Base-by-base conservation (phyloP, 2,888 invertebrate species). In the Clistopyga incitator region DNA sequence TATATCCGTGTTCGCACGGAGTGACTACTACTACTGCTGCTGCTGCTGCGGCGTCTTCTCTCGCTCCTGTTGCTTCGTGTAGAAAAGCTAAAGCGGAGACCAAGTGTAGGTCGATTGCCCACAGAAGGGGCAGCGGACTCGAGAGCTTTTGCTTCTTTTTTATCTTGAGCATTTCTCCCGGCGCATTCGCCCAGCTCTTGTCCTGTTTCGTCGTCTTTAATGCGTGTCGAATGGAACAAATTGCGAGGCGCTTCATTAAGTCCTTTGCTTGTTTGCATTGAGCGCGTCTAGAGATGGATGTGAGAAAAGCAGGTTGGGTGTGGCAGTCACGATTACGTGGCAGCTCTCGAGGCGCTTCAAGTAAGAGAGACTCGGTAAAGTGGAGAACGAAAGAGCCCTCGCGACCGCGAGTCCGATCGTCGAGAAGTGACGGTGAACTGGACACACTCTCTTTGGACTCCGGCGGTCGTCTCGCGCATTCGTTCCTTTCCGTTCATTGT, bases 211-310 rank as follows among this genome's bases (percentile, higher is more conserved):
- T 78, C 23, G 61, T 71, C 78, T 71, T 78, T 78, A 78, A 78
- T 78, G 78, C 78, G 78, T 78, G 78, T 78, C 70, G 61, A 78
- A 78, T 78, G 78, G 78, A 71, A 78, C 78, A 64, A 78, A 78
- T 78, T 78, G 70, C 61, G 78, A 78, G 52, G 78, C 78, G 78
- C 78, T 78, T 78, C 78, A 78, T 78, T 78, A 78, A 78, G 71
- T 64, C 64, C 70, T 71, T 61, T 71, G 64, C 50, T 70, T 42
- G 78, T 71, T 70, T 71, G 70, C 61, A 78, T 71, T 61, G 45
- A 25, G 13, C 71, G 18, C 64, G 71, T 78, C 25, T 78, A 23
- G 38, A 54, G 70, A 23, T 3, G 59, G 15, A 61, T n/a, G 61
- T 38, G 61, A 42, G 70, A 71, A 42, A 64, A 71, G 34, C 50